phyloP scores from a whole-genome alignment of 2,888 invertebrate genomes.

The Rhagium mordax region DNA sequence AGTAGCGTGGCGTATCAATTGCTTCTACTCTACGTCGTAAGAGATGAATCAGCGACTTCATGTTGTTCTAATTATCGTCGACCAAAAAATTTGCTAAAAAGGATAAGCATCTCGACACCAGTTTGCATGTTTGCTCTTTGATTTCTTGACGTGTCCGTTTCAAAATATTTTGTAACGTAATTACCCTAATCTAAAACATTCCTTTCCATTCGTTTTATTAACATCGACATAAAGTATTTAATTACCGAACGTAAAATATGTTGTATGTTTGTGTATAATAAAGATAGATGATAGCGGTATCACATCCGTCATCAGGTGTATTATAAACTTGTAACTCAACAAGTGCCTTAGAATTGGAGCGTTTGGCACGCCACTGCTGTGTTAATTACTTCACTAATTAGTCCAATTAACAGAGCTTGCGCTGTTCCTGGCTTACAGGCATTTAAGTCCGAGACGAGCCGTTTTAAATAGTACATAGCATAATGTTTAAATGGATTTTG shows the following conservation, averaged over 20 bases:
- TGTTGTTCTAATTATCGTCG: too few relatives aligned
- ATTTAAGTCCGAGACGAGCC: not conserved
- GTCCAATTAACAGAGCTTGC: slow-evolving; percentile 51
- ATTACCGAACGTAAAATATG: not conserved
- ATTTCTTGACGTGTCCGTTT: too few relatives aligned
- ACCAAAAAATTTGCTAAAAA: too few relatives aligned
- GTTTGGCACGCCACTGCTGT: slow-evolving; percentile 50
- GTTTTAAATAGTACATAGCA: not conserved
- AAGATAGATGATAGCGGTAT: slow-evolving; percentile 19
- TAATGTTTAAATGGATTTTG: slow-evolving; percentile 4
- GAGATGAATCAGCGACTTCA: too few relatives aligned
- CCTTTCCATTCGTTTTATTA: not conserved
- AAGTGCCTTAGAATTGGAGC: slow-evolving; percentile 46
- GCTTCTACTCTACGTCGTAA: too few relatives aligned
- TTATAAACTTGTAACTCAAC: slow-evolving; percentile 41
- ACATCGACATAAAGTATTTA: not conserved
- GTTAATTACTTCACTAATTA: slow-evolving; percentile 54
- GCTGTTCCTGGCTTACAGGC: slow-evolving; percentile 33
- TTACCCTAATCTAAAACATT: not conserved
- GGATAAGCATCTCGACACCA: too few relatives aligned
- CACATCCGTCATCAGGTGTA: slow-evolving; percentile 7
- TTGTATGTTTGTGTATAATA: slow-evolving; percentile 9
- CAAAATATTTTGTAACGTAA: too few relatives aligned
- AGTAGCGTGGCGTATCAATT: too few relatives aligned
- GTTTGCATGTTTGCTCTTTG: too few relatives aligned